Evolutionary conservation across 2,113 vertebrate genomes (phyloP), one percentile per base, ranked within the genome.

Genomic region (Hippoglossus stenolepis): DNA sequence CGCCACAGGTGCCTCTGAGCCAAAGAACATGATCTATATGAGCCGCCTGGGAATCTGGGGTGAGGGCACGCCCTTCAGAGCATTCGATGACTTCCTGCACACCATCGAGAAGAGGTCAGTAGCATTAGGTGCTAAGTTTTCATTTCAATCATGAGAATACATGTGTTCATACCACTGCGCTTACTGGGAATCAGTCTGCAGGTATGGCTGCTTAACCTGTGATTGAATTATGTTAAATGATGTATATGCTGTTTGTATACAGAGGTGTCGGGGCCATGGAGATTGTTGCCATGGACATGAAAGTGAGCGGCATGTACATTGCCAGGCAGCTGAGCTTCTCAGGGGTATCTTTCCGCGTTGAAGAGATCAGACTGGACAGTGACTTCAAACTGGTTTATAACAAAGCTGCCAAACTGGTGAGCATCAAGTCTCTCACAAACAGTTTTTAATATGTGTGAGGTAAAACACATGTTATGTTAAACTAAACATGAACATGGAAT

Each of bases 11-110:
- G 98, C 98, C 87, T 99, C 98, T 5, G 98, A 99, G 94, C 98
- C 98, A 93, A 97, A 98, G 91, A 99, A 99, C 94, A 99, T 99
- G 98, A 98, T 99, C 87, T 99, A 99, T 90, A 99, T 99, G 98
- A 99, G 97, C 92, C 97, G 97, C 72, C 94, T 99, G 93, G 98
- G 98, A 28, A 99, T 99, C 80, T 99, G 98, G 98, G 98, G 98
- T 1, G 96, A 98, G 51, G 97, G 97, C 70, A 99, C 98, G 0
- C 97, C 97, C 5, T 99, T 99, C 93, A 94, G 94, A 65, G 88
- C 94, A 0, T 99, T 99, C 0, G 98, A 99, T 0, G 98, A 99
- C 79, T 99, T 99, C 88, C 95, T 99, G 65, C 97, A 98, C 0
- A 96, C 96, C 2, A 97, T 99, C 2, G 98, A 99, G 75, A 99